These are phyloP conservation scores for Muricea muricata DNA, from an alignment of 92 coral and sea anemone species.

Conservation along the genomic window DNA sequence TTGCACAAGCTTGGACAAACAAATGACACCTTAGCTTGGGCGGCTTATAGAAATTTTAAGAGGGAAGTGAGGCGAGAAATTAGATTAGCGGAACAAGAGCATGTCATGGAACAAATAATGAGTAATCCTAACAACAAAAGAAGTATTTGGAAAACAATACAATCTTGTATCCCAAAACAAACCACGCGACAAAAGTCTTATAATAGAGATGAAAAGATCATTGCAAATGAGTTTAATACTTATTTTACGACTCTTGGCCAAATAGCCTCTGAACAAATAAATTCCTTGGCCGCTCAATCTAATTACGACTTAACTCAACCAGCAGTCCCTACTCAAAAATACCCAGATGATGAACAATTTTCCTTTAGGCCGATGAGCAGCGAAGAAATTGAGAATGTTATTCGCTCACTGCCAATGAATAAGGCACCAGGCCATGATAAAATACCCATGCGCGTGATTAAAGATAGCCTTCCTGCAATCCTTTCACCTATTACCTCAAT, in stretches of 20 bases:
- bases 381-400: constrained; percentile 38
- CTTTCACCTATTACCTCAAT: constrained; percentile 37
- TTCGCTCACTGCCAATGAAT: constrained; percentile 44
- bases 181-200: constrained; percentile 51
- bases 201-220: constrained; percentile 50
- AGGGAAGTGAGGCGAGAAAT: constrained; percentile 57
- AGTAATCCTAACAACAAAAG: constrained; percentile 53
- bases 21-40: constrained; percentile 64
- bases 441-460: constrained; percentile 50
- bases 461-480: constrained; percentile 57
- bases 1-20: constrained; percentile 29
- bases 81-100: constrained; percentile 60
- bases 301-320: constrained; percentile 18
- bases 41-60: constrained; percentile 46
- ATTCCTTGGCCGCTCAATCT: constrained; percentile 44
- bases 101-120: constrained; percentile 54
- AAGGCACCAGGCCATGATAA: constrained; percentile 61
- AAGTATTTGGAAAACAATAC: constrained; percentile 63
- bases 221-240: constrained; percentile 68
- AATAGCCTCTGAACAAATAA: constrained; percentile 54
- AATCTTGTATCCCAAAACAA: constrained; percentile 58
- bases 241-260: constrained; percentile 67
- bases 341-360: constrained; percentile 49
- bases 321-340: constrained; percentile 43
- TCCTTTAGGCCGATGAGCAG: constrained; percentile 35